Evolutionary conservation across 2,888 invertebrate genomes (phyloP), one percentile per base, ranked within the genome.

Genomic region (Hydriomena furcata): DNA sequence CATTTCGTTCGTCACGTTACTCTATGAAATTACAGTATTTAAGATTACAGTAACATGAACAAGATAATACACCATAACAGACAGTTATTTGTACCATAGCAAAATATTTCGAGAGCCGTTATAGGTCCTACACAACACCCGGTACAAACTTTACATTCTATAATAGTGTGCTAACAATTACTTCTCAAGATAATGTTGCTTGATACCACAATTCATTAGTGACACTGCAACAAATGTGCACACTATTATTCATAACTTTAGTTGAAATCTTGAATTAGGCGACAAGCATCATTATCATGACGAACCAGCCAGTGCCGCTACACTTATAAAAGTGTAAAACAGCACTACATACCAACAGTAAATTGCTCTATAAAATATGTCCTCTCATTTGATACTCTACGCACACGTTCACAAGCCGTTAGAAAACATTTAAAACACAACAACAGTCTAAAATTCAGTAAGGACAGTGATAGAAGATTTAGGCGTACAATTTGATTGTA

Each of bases 1-100:
- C 82, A 85, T 80, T 78, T 81, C 82, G 75, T 84, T 83, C 79
- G 82, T 86, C 86, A 87, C 86, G 78, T 82, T 79, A 77, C 76
- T 77, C 86, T 87, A 87, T 83, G 70, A 76, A 84, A 85, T 84
- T 86, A 86, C 81, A 84, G 79, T 85, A 57, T 72, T 81, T 84
- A 85, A 84, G 82, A 86, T 84, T 88, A 90, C 83, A 87, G 82
- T 88, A 88, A 89, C 87, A 85, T 86, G 87, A 88, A 90, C 87
- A 86, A 87, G 85, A 84, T 73, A n/a, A 76, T 76, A 82, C 78
- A 82, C 74, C 66, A 68, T 81, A 81, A 82, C 79, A 79, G 73
- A 82, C 76, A 60, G 58, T 65, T 67, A 65, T 64, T 75, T 73
- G 77, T 76, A 76, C 74, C 78, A 80, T 73, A 78, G 79, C 76